Conservation (phyloP, 2,797 vertebrate species). For the Leuciscus waleckii region DNA sequence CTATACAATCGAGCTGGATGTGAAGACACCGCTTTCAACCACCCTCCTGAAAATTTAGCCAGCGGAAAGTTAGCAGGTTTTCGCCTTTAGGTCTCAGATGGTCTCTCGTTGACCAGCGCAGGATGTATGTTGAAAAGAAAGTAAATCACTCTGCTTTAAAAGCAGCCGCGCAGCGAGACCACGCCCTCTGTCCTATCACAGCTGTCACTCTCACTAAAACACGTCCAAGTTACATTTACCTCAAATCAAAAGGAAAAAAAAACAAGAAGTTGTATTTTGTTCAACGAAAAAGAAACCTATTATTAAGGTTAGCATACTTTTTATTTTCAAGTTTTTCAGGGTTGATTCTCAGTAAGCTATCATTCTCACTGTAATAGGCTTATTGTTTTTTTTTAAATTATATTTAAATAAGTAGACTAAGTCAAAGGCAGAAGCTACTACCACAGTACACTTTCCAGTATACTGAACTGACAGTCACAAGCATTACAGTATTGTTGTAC, state of each 20-base stretch:
- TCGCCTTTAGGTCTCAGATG: constrained; percentile 7
- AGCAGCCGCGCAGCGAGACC: constrained; percentile 26
- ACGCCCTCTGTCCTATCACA: constrained; percentile 35
- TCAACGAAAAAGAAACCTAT: background rate
- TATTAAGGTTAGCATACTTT: background rate
- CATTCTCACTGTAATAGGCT: background rate
- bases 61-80: background rate
- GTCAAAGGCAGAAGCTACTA: background rate
- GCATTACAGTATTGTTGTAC: background rate
- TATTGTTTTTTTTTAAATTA: background rate
- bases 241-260: background rate
- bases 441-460: background rate
- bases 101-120: constrained; percentile 5
- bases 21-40: background rate
- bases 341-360: background rate
- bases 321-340: background rate
- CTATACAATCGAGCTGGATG: background rate
- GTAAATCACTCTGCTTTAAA: constrained; percentile 47
- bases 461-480: background rate
- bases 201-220: constrained; percentile 34
- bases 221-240: background rate
- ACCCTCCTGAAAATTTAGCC: background rate
- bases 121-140: constrained; percentile 37
- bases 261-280: background rate
- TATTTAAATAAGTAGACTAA: background rate